These are phyloP conservation scores for Choristoneura rosaceana DNA, from an alignment of 2,888 invertebrate genomes.

Conservation along the genomic window DNA sequence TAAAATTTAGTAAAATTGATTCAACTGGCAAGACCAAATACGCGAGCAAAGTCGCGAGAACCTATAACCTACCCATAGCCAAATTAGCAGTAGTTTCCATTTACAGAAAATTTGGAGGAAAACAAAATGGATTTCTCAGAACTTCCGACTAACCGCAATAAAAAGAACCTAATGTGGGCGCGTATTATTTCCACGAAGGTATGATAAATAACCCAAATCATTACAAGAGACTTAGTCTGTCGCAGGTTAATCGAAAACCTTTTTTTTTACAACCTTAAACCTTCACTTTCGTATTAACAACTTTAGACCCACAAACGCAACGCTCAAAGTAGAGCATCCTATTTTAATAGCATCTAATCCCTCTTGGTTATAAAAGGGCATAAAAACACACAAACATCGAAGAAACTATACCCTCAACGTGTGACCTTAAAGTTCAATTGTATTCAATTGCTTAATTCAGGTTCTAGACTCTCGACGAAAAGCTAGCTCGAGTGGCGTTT, in stretches of 20 bases:
- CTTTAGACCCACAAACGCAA: neutral
- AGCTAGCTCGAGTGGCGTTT: neutral
- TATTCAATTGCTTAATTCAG: neutral
- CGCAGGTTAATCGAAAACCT: slow-evolving; percentile 45
- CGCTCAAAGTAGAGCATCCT: slow-evolving; percentile 29
- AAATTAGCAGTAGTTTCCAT: too few relatives aligned
- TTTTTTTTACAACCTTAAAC: neutral
- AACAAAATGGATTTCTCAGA: neutral
- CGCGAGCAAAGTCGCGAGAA: too few relatives aligned
- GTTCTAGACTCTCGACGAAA: neutral
- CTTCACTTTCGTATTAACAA: neutral
- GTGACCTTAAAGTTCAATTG: neutral
- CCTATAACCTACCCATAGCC: too few relatives aligned
- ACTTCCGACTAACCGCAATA: neutral
- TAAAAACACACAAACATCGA: neutral
- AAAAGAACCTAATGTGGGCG: slow-evolving; percentile 21
- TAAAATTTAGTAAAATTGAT: too few relatives aligned
- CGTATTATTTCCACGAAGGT: slow-evolving; percentile 5
- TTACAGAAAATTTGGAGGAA: neutral
- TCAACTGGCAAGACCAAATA: too few relatives aligned
- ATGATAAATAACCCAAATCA: slow-evolving; percentile 41
- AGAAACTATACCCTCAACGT: neutral
- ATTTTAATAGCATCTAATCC: slow-evolving; percentile 40
- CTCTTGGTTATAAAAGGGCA: neutral
- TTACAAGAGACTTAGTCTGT: slow-evolving; percentile 45